Conservation (phyloP, 1,140 invertebrate genomes). For the Calliopsis andreniformis region DNA sequence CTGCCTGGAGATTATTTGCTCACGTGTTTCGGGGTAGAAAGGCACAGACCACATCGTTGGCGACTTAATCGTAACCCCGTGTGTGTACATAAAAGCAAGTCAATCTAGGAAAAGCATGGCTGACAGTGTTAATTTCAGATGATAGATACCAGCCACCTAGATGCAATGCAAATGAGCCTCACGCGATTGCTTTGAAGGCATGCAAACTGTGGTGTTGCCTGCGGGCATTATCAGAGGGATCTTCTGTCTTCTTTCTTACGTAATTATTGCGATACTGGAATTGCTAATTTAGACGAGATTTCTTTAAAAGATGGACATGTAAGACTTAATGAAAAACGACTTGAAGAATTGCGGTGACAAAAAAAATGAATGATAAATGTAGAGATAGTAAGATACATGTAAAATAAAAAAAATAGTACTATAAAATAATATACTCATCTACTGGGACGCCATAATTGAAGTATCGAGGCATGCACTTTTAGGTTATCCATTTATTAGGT, state of each 20-base stretch:
- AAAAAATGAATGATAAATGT: too few species aligned
- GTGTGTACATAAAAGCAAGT: conserved; percentile 56
- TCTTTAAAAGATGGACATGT: too few species aligned
- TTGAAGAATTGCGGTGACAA: not conserved
- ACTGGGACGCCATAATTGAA: too few species aligned
- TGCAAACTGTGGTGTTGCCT: conserved; percentile 44
- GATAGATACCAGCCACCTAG: conserved; percentile 60
- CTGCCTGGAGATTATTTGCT: conserved; percentile 22
- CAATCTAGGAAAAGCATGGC: conserved; percentile 65
- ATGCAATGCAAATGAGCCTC: conserved; percentile 69
- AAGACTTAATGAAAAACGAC: not conserved
- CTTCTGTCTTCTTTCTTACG: conserved; percentile 32
- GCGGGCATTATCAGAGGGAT: conserved; percentile 30
- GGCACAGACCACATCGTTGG: conserved; percentile 40
- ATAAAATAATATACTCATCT: too few species aligned
- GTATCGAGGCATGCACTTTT: too few species aligned
- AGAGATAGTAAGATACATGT: too few species aligned
- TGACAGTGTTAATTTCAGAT: conserved; percentile 72
- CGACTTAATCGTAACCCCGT: conserved; percentile 64
- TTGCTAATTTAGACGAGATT: conserved; percentile 1
- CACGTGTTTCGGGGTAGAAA: conserved; percentile 5
- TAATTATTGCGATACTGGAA: conserved; percentile 45
- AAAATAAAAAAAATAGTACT: too few species aligned
- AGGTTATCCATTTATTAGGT: too few species aligned
- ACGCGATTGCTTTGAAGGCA: conserved; percentile 62